These are phyloP conservation scores for Phataginus tricuspis DNA, from an alignment of 2,797 vertebrate species.

Conservation along the genomic window DNA sequence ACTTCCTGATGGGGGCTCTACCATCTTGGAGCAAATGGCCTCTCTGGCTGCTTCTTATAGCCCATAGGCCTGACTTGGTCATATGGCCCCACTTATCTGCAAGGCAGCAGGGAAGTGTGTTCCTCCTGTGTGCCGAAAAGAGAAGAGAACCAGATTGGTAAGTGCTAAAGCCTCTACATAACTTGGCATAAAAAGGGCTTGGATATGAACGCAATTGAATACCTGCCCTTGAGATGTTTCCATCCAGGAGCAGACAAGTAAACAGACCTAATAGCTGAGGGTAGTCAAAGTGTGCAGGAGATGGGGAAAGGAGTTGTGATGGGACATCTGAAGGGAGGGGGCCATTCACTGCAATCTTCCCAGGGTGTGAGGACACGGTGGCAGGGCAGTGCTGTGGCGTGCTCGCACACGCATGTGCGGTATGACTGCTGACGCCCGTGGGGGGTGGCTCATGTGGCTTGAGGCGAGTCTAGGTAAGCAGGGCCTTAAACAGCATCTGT, in stretches of 20 bases:
- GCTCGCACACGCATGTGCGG: accelerated
- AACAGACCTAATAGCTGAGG: not conserved
- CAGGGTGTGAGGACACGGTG: too few species aligned
- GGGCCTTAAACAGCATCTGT: not conserved
- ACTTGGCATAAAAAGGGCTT: not conserved
- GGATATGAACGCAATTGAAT: not conserved
- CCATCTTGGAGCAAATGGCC: not conserved
- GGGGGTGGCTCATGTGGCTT: not conserved
- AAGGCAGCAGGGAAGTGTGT: not conserved
- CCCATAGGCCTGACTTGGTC: not conserved
- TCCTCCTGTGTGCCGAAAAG: not conserved
- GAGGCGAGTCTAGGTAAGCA: not conserved
- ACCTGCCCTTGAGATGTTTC: not conserved
- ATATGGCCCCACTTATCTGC: not conserved
- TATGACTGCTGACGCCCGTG: not conserved
- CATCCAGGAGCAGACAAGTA: not conserved
- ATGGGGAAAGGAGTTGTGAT: not conserved
- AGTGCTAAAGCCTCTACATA: not conserved
- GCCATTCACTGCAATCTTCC: not conserved
- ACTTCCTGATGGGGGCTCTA: not conserved
- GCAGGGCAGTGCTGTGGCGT: too few species aligned
- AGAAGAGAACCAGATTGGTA: not conserved
- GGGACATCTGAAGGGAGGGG: not conserved
- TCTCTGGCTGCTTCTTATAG: not conserved
- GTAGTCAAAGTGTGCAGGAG: not conserved